Percentiles rank a stretch among this genome's conserved stretches.
These are phyloP conservation scores for Coenonympha glycerion DNA, from an alignment of 2,888 invertebrate genomes.

Conservation along the genomic window DNA sequence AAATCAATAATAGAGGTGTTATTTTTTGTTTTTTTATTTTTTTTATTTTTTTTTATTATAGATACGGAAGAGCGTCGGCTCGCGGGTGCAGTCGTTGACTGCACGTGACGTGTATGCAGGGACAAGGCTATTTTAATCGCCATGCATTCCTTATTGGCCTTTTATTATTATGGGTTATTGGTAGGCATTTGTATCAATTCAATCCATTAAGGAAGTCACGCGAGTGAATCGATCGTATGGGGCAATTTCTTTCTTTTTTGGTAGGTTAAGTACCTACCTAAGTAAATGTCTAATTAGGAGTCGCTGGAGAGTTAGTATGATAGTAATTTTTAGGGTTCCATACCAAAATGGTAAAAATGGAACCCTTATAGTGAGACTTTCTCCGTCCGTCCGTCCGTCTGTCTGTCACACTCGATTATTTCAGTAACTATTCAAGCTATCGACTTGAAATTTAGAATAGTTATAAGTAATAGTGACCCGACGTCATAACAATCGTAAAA, in stretches of 20 bases:
- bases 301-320: too few relatives aligned
- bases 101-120: conserved; percentile 41
- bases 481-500: too few relatives aligned
- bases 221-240: background rate
- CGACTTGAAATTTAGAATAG: too few relatives aligned
- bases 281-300: too few relatives aligned
- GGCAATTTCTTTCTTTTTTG: background rate
- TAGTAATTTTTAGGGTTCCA: too few relatives aligned
- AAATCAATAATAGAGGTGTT: too few relatives aligned
- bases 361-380: too few relatives aligned
- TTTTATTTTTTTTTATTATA: background rate
- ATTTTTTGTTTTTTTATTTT: conserved; percentile 20
- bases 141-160: conserved; percentile 41
- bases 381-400: too few relatives aligned
- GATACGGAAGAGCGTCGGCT: conserved; percentile 28
- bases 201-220: conserved; percentile 3
- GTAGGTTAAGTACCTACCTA: background rate
- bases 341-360: too few relatives aligned
- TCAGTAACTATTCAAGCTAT: too few relatives aligned
- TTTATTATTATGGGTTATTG: conserved; percentile 36
- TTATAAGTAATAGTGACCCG: too few relatives aligned
- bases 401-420: too few relatives aligned
- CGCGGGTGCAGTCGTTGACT: conserved; percentile 47
- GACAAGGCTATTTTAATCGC: conserved; percentile 60
- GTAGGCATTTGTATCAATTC: conserved; percentile 14